These are phyloP conservation scores for Littorina saxatilis DNA, from an alignment of 1,140 invertebrate genomes.

Conservation along the genomic window DNA sequence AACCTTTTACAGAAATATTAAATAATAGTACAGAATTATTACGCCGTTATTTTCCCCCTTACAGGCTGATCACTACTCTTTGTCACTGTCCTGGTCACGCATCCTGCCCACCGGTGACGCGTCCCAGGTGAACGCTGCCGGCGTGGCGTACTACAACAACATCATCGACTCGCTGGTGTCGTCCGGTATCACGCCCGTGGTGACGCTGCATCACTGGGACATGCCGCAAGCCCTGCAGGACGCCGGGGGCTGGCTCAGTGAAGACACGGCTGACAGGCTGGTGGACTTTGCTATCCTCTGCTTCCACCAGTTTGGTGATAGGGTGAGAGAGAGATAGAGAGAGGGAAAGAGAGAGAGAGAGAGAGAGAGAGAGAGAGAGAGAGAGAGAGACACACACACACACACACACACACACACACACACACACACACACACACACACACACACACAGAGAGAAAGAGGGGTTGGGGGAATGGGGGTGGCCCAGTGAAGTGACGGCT, in stretches of 20 bases:
- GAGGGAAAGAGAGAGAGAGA: neutral
- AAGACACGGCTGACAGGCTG: slow-evolving; percentile 78
- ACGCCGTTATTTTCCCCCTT: too few relatives aligned
- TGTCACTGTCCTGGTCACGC: slow-evolving; percentile 70
- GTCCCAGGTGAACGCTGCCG: slow-evolving; percentile 46
- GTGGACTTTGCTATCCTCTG: slow-evolving; percentile 73
- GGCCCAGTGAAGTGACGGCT: too few relatives aligned
- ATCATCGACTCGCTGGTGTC: slow-evolving; percentile 60
- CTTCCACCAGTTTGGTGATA: slow-evolving; percentile 72
- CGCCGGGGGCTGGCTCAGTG: slow-evolving; percentile 78
- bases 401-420: too few relatives aligned
- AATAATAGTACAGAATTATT: too few relatives aligned
- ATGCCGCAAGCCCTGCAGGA: slow-evolving; percentile 57
- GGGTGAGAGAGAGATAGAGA: slow-evolving; percentile 48
- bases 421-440: too few relatives aligned
- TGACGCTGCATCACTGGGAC: slow-evolving; percentile 79
- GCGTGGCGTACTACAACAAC: slow-evolving; percentile 68
- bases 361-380: too few relatives aligned
- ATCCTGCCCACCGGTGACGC: slow-evolving; percentile 65
- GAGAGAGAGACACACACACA: too few relatives aligned
- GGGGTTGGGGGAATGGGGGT: too few relatives aligned
- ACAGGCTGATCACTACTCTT: slow-evolving; percentile 68
- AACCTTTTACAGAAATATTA: too few relatives aligned
- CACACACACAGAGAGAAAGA: too few relatives aligned
- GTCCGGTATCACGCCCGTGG: slow-evolving; percentile 70